Percentiles rank a stretch among this genome's conserved stretches.
phyloP scores from a whole-genome alignment of 2,797 vertebrate species.

The Pseudochaenichthys georgianus region DNA sequence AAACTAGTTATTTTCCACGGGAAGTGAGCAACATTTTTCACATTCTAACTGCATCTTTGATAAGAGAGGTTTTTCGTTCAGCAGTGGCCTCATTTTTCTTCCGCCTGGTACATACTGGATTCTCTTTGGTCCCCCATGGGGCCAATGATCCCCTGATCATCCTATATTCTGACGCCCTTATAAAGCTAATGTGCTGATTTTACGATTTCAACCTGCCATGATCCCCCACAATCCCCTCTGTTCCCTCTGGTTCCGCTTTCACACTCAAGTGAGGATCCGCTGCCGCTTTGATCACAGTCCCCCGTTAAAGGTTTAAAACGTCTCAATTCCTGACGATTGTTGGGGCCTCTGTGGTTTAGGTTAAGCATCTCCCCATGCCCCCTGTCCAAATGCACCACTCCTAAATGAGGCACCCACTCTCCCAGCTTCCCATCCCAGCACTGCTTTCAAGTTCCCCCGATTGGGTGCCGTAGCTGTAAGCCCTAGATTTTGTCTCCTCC shows the following conservation, averaged over 20 bases:
- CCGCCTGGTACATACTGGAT: slow-evolving; percentile 72
- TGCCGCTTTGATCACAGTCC: slow-evolving; percentile 87
- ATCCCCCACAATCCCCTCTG: slow-evolving; percentile 86
- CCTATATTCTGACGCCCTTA: slow-evolving; percentile 83
- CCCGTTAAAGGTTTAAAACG: slow-evolving; percentile 87
- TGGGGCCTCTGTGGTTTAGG: slow-evolving; percentile 82
- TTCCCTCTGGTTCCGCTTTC: slow-evolving; percentile 79
- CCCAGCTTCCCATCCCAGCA: slow-evolving; percentile 79
- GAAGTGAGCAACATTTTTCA: slow-evolving; percentile 66
- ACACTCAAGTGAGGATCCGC: slow-evolving; percentile 79
- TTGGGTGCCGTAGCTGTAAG: slow-evolving; percentile 82
- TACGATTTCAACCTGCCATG: slow-evolving; percentile 84
- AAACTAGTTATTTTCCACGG: slow-evolving; percentile 62
- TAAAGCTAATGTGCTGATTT: slow-evolving; percentile 88
- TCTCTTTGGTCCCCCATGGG: slow-evolving; percentile 73
- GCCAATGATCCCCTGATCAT: slow-evolving; percentile 82
- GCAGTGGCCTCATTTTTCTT: slow-evolving; percentile 78
- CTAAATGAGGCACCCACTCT: slow-evolving; percentile 83
- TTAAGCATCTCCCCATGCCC: slow-evolving; percentile 80
- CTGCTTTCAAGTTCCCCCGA: slow-evolving; percentile 85
- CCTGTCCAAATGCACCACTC: slow-evolving; percentile 78
- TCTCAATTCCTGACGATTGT: slow-evolving; percentile 87
- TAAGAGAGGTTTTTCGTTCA: slow-evolving; percentile 68
- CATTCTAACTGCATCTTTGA: slow-evolving; percentile 70
- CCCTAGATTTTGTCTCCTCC: slow-evolving; percentile 88